Percentiles rank a stretch among this genome's conserved stretches.
phyloP scores from a whole-genome alignment of 1,140 invertebrate genomes.

The Frieseomelitta varia region DNA sequence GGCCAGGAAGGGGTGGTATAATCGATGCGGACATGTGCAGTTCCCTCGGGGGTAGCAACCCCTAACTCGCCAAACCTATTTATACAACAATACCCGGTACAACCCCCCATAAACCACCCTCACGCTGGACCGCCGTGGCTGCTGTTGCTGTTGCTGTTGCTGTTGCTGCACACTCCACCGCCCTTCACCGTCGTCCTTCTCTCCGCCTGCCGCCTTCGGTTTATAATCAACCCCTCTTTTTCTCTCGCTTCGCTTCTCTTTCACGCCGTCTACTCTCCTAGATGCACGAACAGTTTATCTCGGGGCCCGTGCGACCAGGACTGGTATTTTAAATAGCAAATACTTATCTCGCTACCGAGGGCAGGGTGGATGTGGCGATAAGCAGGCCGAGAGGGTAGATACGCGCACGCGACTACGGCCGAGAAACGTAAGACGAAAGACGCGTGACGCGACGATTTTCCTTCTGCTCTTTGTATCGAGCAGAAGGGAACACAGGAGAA shows the following conservation, averaged over 20 bases:
- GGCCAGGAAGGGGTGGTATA: constrained; percentile 77
- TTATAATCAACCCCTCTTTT: constrained; percentile 66
- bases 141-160: constrained; percentile 57
- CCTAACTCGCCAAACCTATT: constrained; percentile 83
- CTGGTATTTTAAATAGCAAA: constrained; percentile 82
- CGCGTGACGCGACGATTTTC: constrained; percentile 13
- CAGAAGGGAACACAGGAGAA: background rate
- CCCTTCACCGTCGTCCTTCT: constrained; percentile 53
- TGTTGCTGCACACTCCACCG: constrained; percentile 60
- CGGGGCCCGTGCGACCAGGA: constrained; percentile 66
- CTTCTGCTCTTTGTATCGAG: background rate
- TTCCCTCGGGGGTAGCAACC: constrained; percentile 81
- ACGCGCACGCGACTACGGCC: constrained; percentile 43
- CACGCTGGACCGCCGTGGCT: constrained; percentile 75
- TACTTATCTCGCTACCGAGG: constrained; percentile 76
- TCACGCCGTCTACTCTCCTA: constrained; percentile 47
- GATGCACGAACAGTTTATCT: constrained; percentile 78
- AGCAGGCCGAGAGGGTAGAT: constrained; percentile 60
- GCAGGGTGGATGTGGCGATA: constrained; percentile 51
- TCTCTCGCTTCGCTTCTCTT: constrained; percentile 41
- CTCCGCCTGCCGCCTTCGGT: constrained; percentile 64
- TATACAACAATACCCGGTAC: constrained; percentile 82
- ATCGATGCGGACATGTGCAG: constrained; percentile 83
- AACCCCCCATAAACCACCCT: constrained; percentile 80
- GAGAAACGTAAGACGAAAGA: constrained; percentile 48